Base-by-base conservation (phyloP, 2,113 vertebrate genomes). In the Osmerus mordax region DNA sequence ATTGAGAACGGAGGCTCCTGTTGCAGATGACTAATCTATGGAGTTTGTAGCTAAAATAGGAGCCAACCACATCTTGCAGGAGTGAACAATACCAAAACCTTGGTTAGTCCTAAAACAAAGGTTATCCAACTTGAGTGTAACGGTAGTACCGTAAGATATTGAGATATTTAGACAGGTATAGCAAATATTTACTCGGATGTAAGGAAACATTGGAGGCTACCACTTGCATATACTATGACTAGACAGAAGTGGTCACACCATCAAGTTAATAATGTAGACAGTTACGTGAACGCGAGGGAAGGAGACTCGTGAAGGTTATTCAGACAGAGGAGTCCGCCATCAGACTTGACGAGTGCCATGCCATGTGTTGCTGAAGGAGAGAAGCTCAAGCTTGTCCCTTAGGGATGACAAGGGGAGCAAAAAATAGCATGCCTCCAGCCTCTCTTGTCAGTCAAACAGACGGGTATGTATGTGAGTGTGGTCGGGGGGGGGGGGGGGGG, bases 401-500 rank as follows among this genome's bases (percentile, higher is more conserved):
- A 87, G 92, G 89, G 86, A 93, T 94, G 94, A 94, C 93, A 92
- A 91, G 94, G 70, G 91, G 88, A 93, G 93, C 94, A 94, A 81
- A 94, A 98, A 97, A 97, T 97, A 97, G 94, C 92, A 86, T 86
- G 36, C 75, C 75, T 82, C 90, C 95, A 98, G 95, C 93, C 92
- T 92, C 91, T 81, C 89, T 89, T 95, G 96, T 97, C 96, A 94
- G 69, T 98, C 96, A 79, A 47, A 47, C 23, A 21, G 59, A 19
- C 0, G 13, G 67, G 63, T 51, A n/a, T 41, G 63, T 18, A 15
- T 58, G 71, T 56, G 61, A 7, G 71, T 25, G 63, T 87, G 91
- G 83, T 88, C 89, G 86, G 79, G 87, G 87, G 90, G 87, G 77
- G 90, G 87, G 91, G 89, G n/a, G 91, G 92, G 88, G 91, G 89